Conservation (phyloP, 2,113 vertebrate genomes). For the Cervus canadensis region DNA sequence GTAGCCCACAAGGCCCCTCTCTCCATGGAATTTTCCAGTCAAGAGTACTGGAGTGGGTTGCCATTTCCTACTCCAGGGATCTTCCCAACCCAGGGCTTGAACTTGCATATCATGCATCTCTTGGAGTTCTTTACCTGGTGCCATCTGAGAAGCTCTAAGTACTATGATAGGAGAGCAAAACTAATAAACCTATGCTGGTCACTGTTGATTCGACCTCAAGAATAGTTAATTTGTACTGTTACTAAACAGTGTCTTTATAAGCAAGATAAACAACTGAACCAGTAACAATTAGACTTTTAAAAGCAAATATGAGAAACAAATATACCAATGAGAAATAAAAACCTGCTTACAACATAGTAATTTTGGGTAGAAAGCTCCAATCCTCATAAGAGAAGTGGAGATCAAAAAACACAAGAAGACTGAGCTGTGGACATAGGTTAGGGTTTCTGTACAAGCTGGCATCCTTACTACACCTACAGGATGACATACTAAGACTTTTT, state of each 20-base stretch:
- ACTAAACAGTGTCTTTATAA: conserved; percentile 5
- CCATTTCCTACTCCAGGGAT: not conserved
- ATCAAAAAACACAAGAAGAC: not conserved
- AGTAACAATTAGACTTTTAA: not conserved
- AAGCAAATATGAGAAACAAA: conserved; percentile 28
- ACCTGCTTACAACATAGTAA: not conserved
- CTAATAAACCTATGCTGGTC: not conserved
- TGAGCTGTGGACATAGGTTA: not conserved
- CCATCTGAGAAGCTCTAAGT: not conserved
- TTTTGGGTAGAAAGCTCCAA: not conserved
- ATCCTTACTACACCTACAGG: not conserved
- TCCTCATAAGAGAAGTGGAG: not conserved
- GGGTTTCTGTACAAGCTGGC: not conserved
- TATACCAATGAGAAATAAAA: not conserved
- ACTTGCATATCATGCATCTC: not conserved
- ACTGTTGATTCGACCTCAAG: not conserved
- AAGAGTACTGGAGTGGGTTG: not conserved
- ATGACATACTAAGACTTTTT: not conserved
- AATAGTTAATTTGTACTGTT: not conserved
- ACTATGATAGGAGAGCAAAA: not conserved
- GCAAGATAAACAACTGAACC: not conserved
- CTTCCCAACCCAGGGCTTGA: not conserved
- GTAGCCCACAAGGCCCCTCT: not conserved
- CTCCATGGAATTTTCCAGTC: not conserved
- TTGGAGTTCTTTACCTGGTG: not conserved